phyloP scores from a whole-genome alignment of 2,797 vertebrate genomes.

The Dipus sagitta region DNA sequence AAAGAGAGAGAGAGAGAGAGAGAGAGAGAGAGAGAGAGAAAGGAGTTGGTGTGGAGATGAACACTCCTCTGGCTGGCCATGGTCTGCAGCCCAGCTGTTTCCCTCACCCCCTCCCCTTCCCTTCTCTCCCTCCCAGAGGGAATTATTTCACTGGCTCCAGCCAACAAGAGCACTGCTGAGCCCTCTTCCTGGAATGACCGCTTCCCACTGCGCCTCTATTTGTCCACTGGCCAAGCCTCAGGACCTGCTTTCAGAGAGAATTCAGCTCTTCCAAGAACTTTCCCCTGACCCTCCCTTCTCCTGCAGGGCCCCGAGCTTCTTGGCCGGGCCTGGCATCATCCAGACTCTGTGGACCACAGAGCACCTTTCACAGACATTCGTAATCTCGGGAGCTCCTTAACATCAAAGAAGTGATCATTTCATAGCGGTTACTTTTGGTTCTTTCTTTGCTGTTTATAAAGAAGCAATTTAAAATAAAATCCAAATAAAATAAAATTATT shows the following conservation, averaged over 20 bases:
- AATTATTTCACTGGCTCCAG: conserved; percentile 2
- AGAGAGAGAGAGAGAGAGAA: background rate
- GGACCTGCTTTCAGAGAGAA: background rate
- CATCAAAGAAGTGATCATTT: background rate
- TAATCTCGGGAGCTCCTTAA: background rate
- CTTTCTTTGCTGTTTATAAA: conserved; percentile 51
- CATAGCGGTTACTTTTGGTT: background rate
- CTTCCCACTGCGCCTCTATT: background rate
- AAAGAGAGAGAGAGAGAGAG: too few relatives aligned
- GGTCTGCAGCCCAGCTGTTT: background rate
- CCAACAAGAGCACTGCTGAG: conserved; percentile 20
- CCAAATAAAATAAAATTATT: conserved; percentile 34
- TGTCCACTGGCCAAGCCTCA: background rate
- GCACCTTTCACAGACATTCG: background rate
- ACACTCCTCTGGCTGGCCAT: background rate
- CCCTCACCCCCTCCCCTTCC: background rate
- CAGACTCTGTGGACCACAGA: background rate
- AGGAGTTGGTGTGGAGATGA: background rate
- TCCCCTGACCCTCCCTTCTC: background rate
- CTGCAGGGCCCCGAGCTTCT: too few relatives aligned
- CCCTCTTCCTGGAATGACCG: background rate
- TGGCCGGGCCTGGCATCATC: too few relatives aligned
- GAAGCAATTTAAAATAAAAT: conserved; percentile 43
- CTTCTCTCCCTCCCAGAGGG: background rate
- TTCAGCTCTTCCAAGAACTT: background rate